Conservation (phyloP, 2,888 invertebrate species). For the Cyrtodaria siliqua region DNA sequence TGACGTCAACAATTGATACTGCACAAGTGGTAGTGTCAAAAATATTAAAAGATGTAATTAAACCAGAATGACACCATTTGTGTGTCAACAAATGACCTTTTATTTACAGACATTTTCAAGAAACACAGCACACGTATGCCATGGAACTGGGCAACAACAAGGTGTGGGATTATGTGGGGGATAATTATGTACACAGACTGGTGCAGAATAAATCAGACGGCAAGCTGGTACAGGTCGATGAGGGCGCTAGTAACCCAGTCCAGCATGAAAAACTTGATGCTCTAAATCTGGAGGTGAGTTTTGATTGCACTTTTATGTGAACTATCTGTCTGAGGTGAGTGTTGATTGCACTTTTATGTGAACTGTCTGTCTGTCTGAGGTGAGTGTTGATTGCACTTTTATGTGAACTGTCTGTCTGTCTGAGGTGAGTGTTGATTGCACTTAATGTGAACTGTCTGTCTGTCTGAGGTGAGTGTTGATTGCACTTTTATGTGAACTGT, state of each 20-base stretch:
- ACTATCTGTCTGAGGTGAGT: neutral
- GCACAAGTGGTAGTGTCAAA: no score
- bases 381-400: neutral
- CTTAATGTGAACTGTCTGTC: no score
- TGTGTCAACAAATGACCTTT: no score
- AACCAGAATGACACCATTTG: no score
- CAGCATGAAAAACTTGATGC: slow-evolving; percentile 95
- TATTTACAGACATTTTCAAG: slow-evolving; percentile 93
- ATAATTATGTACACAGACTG: slow-evolving; percentile 97
- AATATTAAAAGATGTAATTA: no score
- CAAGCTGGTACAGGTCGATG: slow-evolving; percentile 91
- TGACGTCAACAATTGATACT: no score
- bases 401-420: neutral
- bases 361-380: neutral
- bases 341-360: no score
- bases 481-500: no score
- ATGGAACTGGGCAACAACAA: slow-evolving; percentile 98
- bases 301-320: no score
- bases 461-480: no score
- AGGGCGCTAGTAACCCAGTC: slow-evolving; percentile 78
- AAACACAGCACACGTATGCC: slow-evolving; percentile 98
- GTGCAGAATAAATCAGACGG: slow-evolving; percentile 99
- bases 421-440: no score
- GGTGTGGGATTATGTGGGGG: slow-evolving; percentile 99
- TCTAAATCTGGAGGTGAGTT: slow-evolving; percentile 92